Evolutionary conservation across 2,797 vertebrate species (phyloP).

Genomic region (Eulemur coronatus): DNA sequence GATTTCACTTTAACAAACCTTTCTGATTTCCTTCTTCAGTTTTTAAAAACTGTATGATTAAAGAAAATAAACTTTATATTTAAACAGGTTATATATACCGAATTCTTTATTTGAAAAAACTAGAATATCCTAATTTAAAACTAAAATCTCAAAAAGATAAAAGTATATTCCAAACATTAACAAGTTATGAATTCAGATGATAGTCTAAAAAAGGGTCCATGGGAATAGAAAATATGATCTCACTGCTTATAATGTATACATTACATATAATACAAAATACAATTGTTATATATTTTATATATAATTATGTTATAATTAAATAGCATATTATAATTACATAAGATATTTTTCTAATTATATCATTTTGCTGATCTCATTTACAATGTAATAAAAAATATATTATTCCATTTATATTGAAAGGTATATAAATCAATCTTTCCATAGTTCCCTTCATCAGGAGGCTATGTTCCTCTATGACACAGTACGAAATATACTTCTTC

Average conservation of each 20-base stretch:
- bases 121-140: not conserved
- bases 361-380: not conserved
- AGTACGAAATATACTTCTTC: not conserved
- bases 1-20: not conserved
- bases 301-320: not conserved
- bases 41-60: not conserved
- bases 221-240: not conserved
- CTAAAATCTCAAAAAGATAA: not conserved
- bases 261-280: not conserved
- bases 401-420: not conserved
- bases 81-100: not conserved
- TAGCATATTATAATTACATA: not conserved
- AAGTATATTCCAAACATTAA: not conserved
- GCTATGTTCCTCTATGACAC: not conserved
- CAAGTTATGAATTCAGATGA: not conserved
- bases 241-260: not conserved
- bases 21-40: not conserved
- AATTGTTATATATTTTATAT: not conserved
- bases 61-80: not conserved
- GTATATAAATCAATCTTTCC: not conserved
- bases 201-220: not conserved
- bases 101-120: conserved; percentile 19
- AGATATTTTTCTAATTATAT: not conserved
- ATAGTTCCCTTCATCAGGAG: not conserved
- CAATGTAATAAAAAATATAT: not conserved